Base-by-base conservation (phyloP, 1,140 invertebrate genomes). In the Polypedilum vanderplanki region DNA sequence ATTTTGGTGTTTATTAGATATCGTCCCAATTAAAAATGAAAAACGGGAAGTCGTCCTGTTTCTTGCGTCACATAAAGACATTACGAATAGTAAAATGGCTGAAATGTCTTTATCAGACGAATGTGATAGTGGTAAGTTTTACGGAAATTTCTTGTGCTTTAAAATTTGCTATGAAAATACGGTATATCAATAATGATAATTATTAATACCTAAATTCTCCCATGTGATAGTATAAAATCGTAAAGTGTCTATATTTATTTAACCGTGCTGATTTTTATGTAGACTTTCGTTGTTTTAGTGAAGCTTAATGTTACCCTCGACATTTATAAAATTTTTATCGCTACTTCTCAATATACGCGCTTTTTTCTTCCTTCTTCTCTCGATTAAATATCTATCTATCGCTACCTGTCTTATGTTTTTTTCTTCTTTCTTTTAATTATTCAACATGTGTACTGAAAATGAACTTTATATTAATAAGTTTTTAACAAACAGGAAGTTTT, bases 11-110 rank as follows among this genome's bases (percentile, higher is more conserved):
- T 87, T 98, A 76, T 87, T 98, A 84, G 96, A 98, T 84, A 97
- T 98, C 82, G 95, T 98, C 64, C 96, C 96, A 79, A 98, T 98
- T 84, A 98, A 98, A 86, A 98, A 98, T 87, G 96, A 98, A 82
- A 98, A 98, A 83, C 88, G 95, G 76, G 95, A 98, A 86, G 96
- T 98, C 78, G 96, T 98, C 0, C 87, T 98, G 75, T 98, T 97
- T 81, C 87, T 98, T 78, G 95, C 95, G 73, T 98, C 96, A 0
- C 95, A 97, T 86, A 98, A 98, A 85, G 95, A 98, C 83, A 95
- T 98, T 83, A 96, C 95, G 24, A 89, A 93, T 80, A 93, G 92
- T 75, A 96, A 95, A 84, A 91, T 92, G 88, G 88, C 88, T 76
- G 90, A 90, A 84, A 87, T 89, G 88, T 88, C 89, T 82, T 87